Evolutionary conservation across 2,113 vertebrate species (phyloP).

Genomic region (Leucoraja erinaceus): DNA sequence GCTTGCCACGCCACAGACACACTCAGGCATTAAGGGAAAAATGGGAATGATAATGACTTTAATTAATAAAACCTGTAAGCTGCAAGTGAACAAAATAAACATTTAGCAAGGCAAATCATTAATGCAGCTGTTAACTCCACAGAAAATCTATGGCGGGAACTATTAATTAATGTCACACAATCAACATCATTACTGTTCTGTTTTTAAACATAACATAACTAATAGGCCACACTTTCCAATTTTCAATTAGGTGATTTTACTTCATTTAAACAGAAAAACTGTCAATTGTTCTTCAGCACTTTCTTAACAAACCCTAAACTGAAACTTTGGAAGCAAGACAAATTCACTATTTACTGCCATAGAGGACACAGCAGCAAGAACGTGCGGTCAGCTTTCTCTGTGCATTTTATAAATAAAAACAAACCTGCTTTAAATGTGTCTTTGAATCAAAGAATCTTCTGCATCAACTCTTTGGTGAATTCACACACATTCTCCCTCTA

Average conservation of each 20-base stretch:
- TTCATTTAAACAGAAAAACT: background rate
- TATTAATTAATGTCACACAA: background rate
- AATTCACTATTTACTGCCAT: background rate
- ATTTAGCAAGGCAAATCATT: background rate
- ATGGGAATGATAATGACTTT: too few relatives aligned
- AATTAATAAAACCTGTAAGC: too few relatives aligned
- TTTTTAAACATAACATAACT: background rate
- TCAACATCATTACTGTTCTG: background rate
- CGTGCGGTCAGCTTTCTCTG: background rate
- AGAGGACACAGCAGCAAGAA: background rate
- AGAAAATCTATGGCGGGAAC: too few relatives aligned
- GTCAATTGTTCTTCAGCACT: background rate
- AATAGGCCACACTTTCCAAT: background rate
- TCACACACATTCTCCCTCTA: too few relatives aligned
- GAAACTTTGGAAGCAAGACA: background rate
- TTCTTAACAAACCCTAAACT: background rate
- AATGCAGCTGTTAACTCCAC: too few relatives aligned
- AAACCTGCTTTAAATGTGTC: too few relatives aligned
- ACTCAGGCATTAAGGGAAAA: too few relatives aligned
- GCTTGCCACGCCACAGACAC: too few relatives aligned
- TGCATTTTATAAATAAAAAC: too few relatives aligned
- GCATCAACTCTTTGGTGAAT: too few relatives aligned
- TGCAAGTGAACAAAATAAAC: background rate
- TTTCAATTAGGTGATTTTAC: background rate
- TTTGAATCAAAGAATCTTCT: too few relatives aligned